Base-by-base conservation (phyloP, 2,888 invertebrate species). In the Amphipoea lucens region DNA sequence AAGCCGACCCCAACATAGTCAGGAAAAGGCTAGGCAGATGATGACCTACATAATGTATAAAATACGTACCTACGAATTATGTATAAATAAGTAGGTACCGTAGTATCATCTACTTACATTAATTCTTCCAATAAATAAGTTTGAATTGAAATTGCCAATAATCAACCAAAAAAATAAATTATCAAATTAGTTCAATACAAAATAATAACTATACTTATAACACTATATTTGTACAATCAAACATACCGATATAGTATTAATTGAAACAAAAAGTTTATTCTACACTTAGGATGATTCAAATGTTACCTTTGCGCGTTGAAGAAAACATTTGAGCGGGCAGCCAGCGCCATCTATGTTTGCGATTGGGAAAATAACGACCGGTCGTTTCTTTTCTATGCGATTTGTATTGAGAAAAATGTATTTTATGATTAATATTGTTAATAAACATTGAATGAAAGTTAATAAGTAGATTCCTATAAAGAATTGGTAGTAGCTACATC, bases 291-390 rank as follows among this genome's bases (percentile, higher is more conserved):
- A 54, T 48, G 40, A 20, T 23, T 63, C 36, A 48, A 73, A 57
- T 42, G 11, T 51, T 57, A 63, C 60, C 29, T 66, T 65, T 45
- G 71, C 51, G 20, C 29, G 45, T 42, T 0, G 11, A 17, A 51
- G 45, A 45, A 66, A n/a, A 29, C 42, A 36, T 57, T 54, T 48
- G 11, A 48, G 36, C 48, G 17, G 60, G 85, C 88, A 66, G 40
- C 84, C 87, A 88, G 20, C 92, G 93, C 92, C 93, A 93, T 93
- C 93, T 93, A 83, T 83, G 88, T 76, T 87, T n/a, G 62, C 73
- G 74, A 74, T 85, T 76, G 80, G 76, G 74, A 60, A 75, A 88
- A 87, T 81, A 78, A 76, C 69, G 20, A 54, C 9, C 54, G 36
- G 36, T 76, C 48, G 3, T 4, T 42, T 4, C 0, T 29, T 74